A percentile compares a stretch with the other conserved stretches of the same genome.
These are phyloP conservation scores for Drosophila gunungcola DNA, from an alignment of 1,140 invertebrate species.

Conservation along the genomic window DNA sequence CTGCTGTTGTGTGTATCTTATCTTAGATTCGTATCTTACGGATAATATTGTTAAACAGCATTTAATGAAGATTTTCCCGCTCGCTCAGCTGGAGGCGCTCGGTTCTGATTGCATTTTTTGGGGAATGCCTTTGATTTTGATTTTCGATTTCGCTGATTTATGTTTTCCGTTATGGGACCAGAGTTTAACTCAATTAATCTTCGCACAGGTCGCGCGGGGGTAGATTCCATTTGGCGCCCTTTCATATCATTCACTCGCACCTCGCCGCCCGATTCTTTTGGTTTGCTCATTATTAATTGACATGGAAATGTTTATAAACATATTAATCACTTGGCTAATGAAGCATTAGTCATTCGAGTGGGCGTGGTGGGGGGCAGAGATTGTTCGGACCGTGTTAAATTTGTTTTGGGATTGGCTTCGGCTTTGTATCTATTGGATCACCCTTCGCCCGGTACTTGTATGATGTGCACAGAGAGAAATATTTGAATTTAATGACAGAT, in stretches of 20 bases:
- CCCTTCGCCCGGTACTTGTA: slow-evolving; percentile 42
- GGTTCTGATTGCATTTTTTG: slow-evolving; percentile 48
- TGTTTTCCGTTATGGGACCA: slow-evolving; percentile 57
- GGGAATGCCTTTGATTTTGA: slow-evolving; percentile 35
- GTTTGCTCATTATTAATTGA: slow-evolving; percentile 72
- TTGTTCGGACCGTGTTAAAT: slow-evolving; percentile 57
- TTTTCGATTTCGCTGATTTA: slow-evolving; percentile 54
- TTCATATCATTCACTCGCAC: slow-evolving; percentile 39
- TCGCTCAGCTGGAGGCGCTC: slow-evolving; percentile 56
- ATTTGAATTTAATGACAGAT: not conserved
- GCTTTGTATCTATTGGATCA: slow-evolving; percentile 33
- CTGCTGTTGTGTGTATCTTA: slow-evolving; percentile 63
- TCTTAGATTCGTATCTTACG: slow-evolving; percentile 76
- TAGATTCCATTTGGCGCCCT: slow-evolving; percentile 63
- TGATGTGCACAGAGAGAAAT: slow-evolving; percentile 6
- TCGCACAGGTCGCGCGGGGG: slow-evolving; percentile 24
- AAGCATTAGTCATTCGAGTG: slow-evolving; percentile 72
- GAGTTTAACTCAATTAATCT: slow-evolving; percentile 51
- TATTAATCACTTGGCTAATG: slow-evolving; percentile 79
- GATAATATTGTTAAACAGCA: slow-evolving; percentile 81
- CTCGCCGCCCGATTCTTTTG: slow-evolving; percentile 24
- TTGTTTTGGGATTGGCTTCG: slow-evolving; percentile 44
- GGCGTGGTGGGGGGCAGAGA: slow-evolving; percentile 32
- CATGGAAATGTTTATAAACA: slow-evolving; percentile 81
- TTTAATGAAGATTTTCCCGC: slow-evolving; percentile 79